A percentile compares a stretch with the other conserved stretches of the same genome.
phyloP scores from a whole-genome alignment of 2,888 invertebrate species.

The Trichogramma dendrolimi region DNA sequence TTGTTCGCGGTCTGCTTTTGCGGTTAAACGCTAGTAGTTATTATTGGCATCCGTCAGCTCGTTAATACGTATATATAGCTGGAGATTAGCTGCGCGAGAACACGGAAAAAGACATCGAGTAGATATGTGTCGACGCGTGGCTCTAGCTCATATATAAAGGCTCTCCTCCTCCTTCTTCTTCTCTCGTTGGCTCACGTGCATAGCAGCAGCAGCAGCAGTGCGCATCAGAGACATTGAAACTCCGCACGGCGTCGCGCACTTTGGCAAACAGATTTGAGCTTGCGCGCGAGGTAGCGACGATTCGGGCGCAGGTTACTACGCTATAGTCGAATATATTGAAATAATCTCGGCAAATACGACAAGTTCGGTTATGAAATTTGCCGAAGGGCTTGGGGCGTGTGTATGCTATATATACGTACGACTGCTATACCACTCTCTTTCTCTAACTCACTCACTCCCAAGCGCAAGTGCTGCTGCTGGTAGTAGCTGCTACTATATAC shows the following conservation, averaged over 20 bases:
- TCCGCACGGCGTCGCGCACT: constrained; percentile 17
- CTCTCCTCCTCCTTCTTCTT: not conserved
- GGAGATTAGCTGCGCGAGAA: too few relatives aligned
- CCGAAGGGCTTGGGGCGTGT: constrained; percentile 50
- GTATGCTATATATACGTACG: constrained; percentile 16
- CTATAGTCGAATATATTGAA: constrained; percentile 52
- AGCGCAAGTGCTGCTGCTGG: constrained; percentile 21
- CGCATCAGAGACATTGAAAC: not conserved
- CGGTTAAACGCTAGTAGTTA: too few relatives aligned
- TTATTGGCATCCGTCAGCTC: too few relatives aligned
- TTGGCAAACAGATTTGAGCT: constrained; percentile 49
- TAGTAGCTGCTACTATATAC: constrained; percentile 29
- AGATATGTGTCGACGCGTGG: not conserved
- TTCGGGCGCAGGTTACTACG: constrained; percentile 38
- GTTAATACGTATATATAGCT: too few relatives aligned
- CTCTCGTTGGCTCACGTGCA: constrained; percentile 22
- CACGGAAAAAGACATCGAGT: not conserved
- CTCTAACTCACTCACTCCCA: constrained; percentile 28
- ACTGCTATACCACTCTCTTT: constrained; percentile 9
- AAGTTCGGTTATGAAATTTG: constrained; percentile 54
- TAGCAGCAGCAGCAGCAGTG: constrained; percentile 18
- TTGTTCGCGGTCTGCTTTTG: too few relatives aligned
- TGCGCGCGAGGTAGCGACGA: too few relatives aligned
- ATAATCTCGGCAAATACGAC: constrained; percentile 54
- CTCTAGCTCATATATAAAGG: not conserved